Evolutionary conservation across 2,888 invertebrate species (phyloP).

Genomic region (Marasmarcha lunaedactyla): DNA sequence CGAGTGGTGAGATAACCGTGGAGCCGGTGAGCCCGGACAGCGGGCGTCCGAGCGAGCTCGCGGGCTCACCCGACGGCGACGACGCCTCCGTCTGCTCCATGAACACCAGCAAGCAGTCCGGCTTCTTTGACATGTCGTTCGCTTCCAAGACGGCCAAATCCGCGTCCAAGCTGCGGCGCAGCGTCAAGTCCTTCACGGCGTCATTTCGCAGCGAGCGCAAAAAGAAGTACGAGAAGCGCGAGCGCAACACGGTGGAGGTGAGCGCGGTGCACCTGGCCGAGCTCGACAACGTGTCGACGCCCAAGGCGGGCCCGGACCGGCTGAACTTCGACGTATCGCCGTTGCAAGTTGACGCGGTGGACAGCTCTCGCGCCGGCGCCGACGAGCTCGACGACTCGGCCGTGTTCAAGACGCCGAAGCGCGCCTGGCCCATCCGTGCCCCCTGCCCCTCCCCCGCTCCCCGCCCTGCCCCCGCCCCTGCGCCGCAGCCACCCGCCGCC

Average conservation of each 20-base stretch:
- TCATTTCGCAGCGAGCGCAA: constrained; percentile 63
- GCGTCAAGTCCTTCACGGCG: constrained; percentile 65
- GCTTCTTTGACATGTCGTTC: constrained; percentile 62
- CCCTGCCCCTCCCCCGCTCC: constrained; percentile 16
- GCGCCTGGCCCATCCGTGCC: constrained; percentile 30
- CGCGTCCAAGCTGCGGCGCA: constrained; percentile 55
- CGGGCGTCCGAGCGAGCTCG: constrained; percentile 54
- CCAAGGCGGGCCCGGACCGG: constrained; percentile 41
- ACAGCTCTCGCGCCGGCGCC: constrained; percentile 36
- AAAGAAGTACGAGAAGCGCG: constrained; percentile 61
- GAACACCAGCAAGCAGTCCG: constrained; percentile 61
- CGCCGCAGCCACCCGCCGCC: constrained; percentile 44
- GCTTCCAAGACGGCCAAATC: constrained; percentile 61
- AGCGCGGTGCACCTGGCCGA: constrained; percentile 45
- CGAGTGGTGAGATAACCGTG: constrained; percentile 49
- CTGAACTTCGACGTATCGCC: constrained; percentile 56
- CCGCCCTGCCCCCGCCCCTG: constrained; percentile 25
- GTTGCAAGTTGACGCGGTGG: constrained; percentile 58
- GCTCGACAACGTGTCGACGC: constrained; percentile 45
- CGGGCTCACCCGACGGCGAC: constrained; percentile 60
- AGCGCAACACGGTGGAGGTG: constrained; percentile 52
- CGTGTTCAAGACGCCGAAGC: constrained; percentile 56
- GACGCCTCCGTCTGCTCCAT: constrained; percentile 56
- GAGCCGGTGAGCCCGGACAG: constrained; percentile 53
- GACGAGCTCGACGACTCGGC: constrained; percentile 54